Conservation (phyloP, 1,140 invertebrate genomes). For the Pseudobourletiella spinata region DNA sequence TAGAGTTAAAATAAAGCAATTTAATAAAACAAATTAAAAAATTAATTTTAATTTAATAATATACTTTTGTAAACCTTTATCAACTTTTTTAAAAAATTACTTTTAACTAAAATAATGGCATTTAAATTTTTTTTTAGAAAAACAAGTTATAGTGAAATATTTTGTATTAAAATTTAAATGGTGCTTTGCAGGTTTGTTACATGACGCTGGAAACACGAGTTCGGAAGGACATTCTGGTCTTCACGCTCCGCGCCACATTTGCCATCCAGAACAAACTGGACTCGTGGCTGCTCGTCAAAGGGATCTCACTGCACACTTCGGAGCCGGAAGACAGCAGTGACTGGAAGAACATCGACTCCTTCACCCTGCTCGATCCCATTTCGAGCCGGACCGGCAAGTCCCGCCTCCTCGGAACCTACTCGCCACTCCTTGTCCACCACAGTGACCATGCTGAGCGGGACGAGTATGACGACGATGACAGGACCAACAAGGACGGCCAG, state of each 20-base stretch:
- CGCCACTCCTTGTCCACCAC: background rate
- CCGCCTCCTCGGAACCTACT: too few relatives aligned
- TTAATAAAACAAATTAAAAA: too few relatives aligned
- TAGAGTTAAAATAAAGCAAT: too few relatives aligned
- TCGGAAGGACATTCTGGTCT: slow-evolving; percentile 6
- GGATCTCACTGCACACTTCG: slow-evolving; percentile 2
- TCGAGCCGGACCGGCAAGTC: background rate
- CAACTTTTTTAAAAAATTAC: too few relatives aligned
- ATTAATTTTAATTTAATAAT: too few relatives aligned
- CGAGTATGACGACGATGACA: background rate
- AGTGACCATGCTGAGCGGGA: background rate
- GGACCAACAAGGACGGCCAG: background rate
- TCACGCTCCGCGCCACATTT: slow-evolving; percentile 24
- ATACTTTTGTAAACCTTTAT: too few relatives aligned
- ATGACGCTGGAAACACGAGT: slow-evolving; percentile 20
- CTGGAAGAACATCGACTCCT: background rate
- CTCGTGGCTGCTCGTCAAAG: slow-evolving; percentile 5
- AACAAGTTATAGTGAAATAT: background rate
- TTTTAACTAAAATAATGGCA: background rate
- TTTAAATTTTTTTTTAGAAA: background rate
- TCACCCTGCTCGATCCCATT: background rate
- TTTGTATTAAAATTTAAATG: too few relatives aligned
- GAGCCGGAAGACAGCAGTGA: background rate
- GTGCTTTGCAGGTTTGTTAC: slow-evolving; percentile 16
- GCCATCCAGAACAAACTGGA: slow-evolving; percentile 20